These are phyloP conservation scores for Zaprionus camerounensis DNA, from an alignment of 1,140 invertebrate species.

Conservation along the genomic window DNA sequence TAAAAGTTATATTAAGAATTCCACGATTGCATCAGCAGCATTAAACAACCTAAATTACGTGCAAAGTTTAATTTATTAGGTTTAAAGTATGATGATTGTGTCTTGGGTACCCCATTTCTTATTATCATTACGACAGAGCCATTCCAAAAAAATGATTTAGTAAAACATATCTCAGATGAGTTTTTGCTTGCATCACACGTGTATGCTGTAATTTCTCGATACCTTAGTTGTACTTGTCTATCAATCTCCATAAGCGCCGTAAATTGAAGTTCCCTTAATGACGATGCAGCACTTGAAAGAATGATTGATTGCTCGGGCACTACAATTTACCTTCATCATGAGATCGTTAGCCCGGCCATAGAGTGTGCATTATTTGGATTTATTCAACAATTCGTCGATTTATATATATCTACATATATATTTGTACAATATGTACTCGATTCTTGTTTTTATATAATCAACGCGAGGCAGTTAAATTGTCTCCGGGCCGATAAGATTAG, in stretches of 20 bases:
- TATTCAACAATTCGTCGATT: constrained; percentile 51
- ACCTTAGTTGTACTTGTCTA: constrained; percentile 7
- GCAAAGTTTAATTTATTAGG: neutral
- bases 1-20: no score
- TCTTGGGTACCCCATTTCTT: neutral
- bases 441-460: constrained; percentile 26
- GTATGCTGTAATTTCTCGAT: neutral
- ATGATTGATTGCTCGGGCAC: constrained; percentile 62
- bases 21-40: no score
- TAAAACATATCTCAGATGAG: constrained; percentile 10
- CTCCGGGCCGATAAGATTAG: constrained; percentile 56
- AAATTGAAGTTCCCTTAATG: constrained; percentile 46
- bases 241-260: constrained; percentile 62
- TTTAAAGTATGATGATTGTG: neutral
- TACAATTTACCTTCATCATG: constrained; percentile 43
- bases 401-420: neutral
- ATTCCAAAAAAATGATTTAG: neutral
- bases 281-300: constrained; percentile 44
- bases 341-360: constrained; percentile 33
- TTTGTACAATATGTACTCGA: neutral
- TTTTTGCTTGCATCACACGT: neutral
- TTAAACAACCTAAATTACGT: neutral
- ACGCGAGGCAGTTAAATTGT: constrained; percentile 7
- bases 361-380: constrained; percentile 54
- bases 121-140: neutral